Conservation (phyloP, 2,888 invertebrate species). For the Agonopterix heracliana region DNA sequence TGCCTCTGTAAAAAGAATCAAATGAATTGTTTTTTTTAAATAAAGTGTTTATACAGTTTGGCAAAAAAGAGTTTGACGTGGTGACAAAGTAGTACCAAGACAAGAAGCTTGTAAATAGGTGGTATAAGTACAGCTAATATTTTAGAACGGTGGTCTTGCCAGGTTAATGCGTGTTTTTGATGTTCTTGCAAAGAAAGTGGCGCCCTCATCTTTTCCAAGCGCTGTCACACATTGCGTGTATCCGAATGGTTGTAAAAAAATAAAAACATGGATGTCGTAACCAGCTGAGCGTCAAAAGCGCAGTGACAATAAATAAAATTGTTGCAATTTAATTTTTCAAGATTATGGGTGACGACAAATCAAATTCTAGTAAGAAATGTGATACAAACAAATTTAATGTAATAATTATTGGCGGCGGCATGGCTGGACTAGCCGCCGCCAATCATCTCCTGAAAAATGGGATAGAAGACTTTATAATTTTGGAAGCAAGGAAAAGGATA, state of each 20-base stretch:
- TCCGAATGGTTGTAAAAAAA: not conserved
- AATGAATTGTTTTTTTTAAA: too few relatives aligned
- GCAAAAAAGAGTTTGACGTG: too few relatives aligned
- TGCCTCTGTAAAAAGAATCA: too few relatives aligned
- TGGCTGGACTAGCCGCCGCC: conserved; percentile 90
- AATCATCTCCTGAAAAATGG: conserved; percentile 88
- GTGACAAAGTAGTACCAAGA: too few relatives aligned
- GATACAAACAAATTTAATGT: conserved; percentile 79
- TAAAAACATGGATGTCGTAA: conserved; percentile 40
- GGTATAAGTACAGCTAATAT: too few relatives aligned
- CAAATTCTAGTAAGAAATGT: conserved; percentile 71
- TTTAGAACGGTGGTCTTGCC: too few relatives aligned
- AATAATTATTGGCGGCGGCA: conserved; percentile 89
- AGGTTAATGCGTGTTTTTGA: too few relatives aligned
- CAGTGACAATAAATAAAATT: conserved; percentile 48
- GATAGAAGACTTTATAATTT: conserved; percentile 84
- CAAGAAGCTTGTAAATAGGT: too few relatives aligned
- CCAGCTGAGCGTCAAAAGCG: conserved; percentile 53
- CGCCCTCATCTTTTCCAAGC: not conserved
- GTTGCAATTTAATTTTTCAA: conserved; percentile 41
- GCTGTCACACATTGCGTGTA: not conserved
- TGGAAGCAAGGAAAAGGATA: conserved; percentile 87
- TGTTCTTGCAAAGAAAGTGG: too few relatives aligned
- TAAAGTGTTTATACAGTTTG: too few relatives aligned
- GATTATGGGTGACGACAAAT: conserved; percentile 72